Conservation (phyloP, 1,140 invertebrate species). For the Leguminivora glycinivorella region DNA sequence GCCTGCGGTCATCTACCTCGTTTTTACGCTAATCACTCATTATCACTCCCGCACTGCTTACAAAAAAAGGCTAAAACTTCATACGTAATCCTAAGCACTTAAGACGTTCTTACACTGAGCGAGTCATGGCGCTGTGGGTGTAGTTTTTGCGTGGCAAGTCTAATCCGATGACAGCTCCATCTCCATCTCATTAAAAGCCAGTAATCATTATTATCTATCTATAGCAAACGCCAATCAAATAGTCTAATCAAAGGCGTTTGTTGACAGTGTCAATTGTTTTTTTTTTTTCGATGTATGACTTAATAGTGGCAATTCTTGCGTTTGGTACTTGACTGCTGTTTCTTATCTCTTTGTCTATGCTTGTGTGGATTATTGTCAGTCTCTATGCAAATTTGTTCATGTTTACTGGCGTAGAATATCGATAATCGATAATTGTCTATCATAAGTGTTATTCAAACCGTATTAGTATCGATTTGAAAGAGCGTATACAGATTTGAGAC, state of each 20-base stretch:
- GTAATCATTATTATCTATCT: conserved; percentile 26
- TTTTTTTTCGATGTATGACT: neutral
- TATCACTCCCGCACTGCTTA: neutral
- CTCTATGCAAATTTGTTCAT: conserved; percentile 4
- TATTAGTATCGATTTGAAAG: conserved; percentile 10
- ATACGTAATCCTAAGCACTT: neutral
- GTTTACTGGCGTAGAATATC: conserved; percentile 26
- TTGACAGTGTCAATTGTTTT: neutral
- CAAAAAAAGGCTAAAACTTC: neutral
- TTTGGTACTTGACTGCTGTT: neutral
- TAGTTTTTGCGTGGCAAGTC: conserved; percentile 1
- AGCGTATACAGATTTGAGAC: neutral
- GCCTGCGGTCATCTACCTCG: conserved; percentile 1
- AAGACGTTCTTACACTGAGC: neutral
- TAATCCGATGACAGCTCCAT: conserved; percentile 18
- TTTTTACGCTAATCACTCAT: conserved; percentile 23
- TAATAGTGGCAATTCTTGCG: neutral
- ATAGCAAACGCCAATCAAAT: conserved; percentile 34
- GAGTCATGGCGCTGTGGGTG: neutral
- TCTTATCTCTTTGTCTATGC: neutral
- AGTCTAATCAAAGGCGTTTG: neutral
- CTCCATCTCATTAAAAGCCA: conserved; percentile 9
- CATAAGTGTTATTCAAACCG: conserved; percentile 32
- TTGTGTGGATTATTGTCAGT: neutral
- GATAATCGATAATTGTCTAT: conserved; percentile 34